Evolutionary conservation across 2,888 invertebrate species (phyloP).

Genomic region (Autographa gamma): DNA sequence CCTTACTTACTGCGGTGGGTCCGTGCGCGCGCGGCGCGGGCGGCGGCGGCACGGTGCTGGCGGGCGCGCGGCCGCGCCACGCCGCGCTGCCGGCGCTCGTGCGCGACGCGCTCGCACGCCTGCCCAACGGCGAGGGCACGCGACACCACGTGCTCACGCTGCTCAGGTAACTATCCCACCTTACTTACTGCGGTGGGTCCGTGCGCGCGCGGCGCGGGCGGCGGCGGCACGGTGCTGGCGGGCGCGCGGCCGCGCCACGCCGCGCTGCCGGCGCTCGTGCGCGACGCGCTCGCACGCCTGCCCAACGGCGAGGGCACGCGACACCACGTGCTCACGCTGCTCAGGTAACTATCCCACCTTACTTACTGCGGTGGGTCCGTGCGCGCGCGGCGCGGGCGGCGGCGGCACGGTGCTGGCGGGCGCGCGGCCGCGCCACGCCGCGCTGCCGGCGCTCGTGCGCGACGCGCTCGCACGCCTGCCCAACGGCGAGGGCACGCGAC

Average conservation of each 20-base stretch:
- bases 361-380: slow-evolving; percentile 80
- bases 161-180: slow-evolving; percentile 82
- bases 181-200: slow-evolving; percentile 74
- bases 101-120: slow-evolving; percentile 96
- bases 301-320: slow-evolving; percentile 98
- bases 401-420: slow-evolving; percentile 94
- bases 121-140: slow-evolving; percentile 98
- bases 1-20: slow-evolving; percentile 69
- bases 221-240: slow-evolving; percentile 93
- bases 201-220: slow-evolving; percentile 89
- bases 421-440: slow-evolving; percentile 96
- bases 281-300: slow-evolving; percentile 97
- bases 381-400: slow-evolving; percentile 89
- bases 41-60: slow-evolving; percentile 94
- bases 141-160: slow-evolving; percentile 96
- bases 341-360: slow-evolving; percentile 80
- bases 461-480: slow-evolving; percentile 98
- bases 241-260: slow-evolving; percentile 96
- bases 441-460: slow-evolving; percentile 95
- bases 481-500: slow-evolving; percentile 97
- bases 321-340: slow-evolving; percentile 95
- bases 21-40: slow-evolving; percentile 88
- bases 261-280: slow-evolving; percentile 95
- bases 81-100: slow-evolving; percentile 97
- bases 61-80: slow-evolving; percentile 95